phyloP scores from a whole-genome alignment of 1,140 invertebrate genomes.

The Drosophila jambulina region DNA sequence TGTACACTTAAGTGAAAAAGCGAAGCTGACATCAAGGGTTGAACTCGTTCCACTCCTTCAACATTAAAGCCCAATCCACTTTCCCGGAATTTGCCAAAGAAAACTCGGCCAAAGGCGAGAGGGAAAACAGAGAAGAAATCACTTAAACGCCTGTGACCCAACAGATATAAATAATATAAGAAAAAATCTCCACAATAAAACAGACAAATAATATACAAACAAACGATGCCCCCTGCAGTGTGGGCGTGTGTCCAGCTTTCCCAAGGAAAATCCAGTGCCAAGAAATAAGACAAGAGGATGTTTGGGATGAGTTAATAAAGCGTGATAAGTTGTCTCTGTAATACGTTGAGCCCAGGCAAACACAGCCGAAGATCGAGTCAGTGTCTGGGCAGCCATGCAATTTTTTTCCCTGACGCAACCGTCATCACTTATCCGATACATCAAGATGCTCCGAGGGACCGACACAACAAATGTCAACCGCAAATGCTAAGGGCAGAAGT shows the following conservation, averaged over 20 bases:
- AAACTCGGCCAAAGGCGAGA: conserved; percentile 13
- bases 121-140: conserved; percentile 34
- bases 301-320: conserved; percentile 54
- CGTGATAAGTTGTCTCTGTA: conserved; percentile 67
- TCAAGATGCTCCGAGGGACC: conserved; percentile 14
- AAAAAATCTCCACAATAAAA: conserved; percentile 34
- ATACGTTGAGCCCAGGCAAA: conserved; percentile 56
- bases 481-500: conserved; percentile 24
- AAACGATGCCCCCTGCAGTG: conserved; percentile 38
- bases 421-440: conserved; percentile 51
- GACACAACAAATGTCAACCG: conserved; percentile 15
- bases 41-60: conserved; percentile 5
- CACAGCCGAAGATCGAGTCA: conserved; percentile 28
- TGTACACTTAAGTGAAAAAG: conserved; percentile 10
- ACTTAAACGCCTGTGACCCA: conserved; percentile 46
- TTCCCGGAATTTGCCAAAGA: conserved; percentile 9
- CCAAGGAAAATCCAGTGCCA: conserved; percentile 2
- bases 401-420: conserved; percentile 25
- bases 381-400: conserved; percentile 4
- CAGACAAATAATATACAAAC: conserved; percentile 39
- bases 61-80: conserved; percentile 26
- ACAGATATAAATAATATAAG: conserved; percentile 29
- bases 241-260: conserved; percentile 26
- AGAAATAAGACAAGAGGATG: conserved; percentile 30
- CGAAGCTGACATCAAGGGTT: conserved; percentile 11